Evolutionary conservation across 2,888 invertebrate species (phyloP), one percentile per base, ranked within the genome.

Genomic region (Phaonia tiefii): DNA sequence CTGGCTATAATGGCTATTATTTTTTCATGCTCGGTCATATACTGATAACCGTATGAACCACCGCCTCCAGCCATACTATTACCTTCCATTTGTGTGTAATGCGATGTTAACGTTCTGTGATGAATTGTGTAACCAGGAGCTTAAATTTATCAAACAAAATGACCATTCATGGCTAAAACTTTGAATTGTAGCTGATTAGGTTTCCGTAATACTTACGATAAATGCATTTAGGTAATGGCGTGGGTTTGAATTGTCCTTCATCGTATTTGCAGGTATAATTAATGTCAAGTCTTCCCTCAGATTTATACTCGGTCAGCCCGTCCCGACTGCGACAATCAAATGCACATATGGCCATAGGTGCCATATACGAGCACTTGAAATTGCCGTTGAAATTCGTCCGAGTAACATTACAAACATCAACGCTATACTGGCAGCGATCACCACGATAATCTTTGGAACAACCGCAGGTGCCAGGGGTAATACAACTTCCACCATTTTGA

Each of bases 401-500:
- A 22, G 88, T 89, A 10, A 90, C 87, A 83, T 89, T 90, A 73
- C 90, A 90, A 22, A 85, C 85, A 84, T 95, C 95, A 0, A 90
- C 92, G 63, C 90, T 87, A 66, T 88, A 88, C 85, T 91, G 89
- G 74, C 91, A 91, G 49, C 86, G 87, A 4, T 87, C 84, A 2
- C 91, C 91, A 4, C 88, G 92, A 85, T 92, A 95, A 1, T 93
- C 93, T 82, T 93, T 92, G 0, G 96, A 93, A 87, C 97, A 98
- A 84, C 95, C 94, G 84, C 97, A 98, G 1, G 93, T 92, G 87
- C 97, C 95, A 10, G 94, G 92, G 0, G 95, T 92, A 0, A 96
- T 91, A 88, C 97, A 98, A n/a, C 93, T 92, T 0, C 97, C 97
- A 0, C 95, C 96, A 87, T 97, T 96, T 79, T 92, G 88, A 86